Evolutionary conservation across 2,113 vertebrate genomes (phyloP), one percentile per base, ranked within the genome.

Genomic region (Anseranas semipalmata): DNA sequence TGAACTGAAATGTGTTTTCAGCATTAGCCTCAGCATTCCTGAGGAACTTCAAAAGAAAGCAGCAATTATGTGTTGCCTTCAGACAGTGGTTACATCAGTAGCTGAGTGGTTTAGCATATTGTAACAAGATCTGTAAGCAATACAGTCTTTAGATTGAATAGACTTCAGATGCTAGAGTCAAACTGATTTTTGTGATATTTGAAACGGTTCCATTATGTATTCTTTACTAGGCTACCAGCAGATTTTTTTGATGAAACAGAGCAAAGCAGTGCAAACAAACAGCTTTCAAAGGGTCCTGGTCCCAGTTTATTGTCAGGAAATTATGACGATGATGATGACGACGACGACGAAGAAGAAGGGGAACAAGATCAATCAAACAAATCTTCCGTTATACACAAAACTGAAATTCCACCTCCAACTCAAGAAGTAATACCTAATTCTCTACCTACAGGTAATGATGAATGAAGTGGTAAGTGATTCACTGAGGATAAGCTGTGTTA

Each of bases 281-380:
- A 68, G 15, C 35, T 92, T 65, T 63, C 75, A 75, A 98, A 97
- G 66, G 39, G 93, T 73, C 73, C 97, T 30, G 98, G 96, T 32
- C 94, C 98, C 58, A 98, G 94, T 73, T 97, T 99, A 32, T 88
- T 99, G 78, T 96, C 97, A 48, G 99, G 97, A 79, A 92, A 98
- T 85, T 99, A 99, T 7, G 98, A 98, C 2, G 98, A 98, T 0
- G 98, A 99, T 2, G 98, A 97, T 0, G 97, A 98, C 0, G 97
- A 97, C 0, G 97, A 98, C 0, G 96, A 94, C 0, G 91, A 96
- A 3, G 77, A 95, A 21, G 96, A 96, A 3, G 94, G 95, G 4
- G 90, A 96, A 52, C 87, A 71, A 91, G 90, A 89, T 58, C 82
- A 72, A 9, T n/a, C 76, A 55, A 89, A 67, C 52, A 85, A 89